These are phyloP conservation scores for Okamejei kenojei DNA, from an alignment of 2,797 vertebrate species.

Conservation along the genomic window DNA sequence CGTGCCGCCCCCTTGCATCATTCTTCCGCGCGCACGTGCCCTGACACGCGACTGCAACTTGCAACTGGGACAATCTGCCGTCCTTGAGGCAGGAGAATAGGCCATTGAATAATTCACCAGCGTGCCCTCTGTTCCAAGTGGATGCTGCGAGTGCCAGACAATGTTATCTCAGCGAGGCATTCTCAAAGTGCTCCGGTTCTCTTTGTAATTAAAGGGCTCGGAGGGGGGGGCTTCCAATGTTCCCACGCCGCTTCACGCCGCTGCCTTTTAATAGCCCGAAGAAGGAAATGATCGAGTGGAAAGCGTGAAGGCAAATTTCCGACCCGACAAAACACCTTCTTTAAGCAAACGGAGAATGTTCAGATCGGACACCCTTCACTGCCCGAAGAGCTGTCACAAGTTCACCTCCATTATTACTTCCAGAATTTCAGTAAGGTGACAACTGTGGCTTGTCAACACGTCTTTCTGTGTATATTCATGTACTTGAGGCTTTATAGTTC, in stretches of 20 bases:
- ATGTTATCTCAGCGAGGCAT: background rate
- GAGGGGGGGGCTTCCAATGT: background rate
- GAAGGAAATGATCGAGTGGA: background rate
- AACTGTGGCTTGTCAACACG: too few species aligned
- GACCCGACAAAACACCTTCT: background rate
- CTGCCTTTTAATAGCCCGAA: background rate
- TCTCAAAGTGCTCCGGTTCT: background rate
- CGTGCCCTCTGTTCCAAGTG: background rate
- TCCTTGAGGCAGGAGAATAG: background rate
- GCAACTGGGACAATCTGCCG: background rate
- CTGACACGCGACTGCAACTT: background rate
- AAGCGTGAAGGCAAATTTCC: conserved; percentile 33
- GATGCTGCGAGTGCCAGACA: background rate
- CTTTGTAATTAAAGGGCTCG: conserved; percentile 11
- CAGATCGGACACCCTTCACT: background rate
- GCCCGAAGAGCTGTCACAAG: background rate
- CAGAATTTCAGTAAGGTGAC: too few species aligned
- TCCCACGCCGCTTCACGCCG: background rate
- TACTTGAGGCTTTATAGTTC: too few species aligned
- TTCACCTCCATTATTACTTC: background rate
- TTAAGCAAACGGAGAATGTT: background rate
- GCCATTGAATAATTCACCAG: conserved; percentile 3
- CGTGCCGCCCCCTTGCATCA: background rate
- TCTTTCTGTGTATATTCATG: too few species aligned
- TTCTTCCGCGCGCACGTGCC: too few species aligned